A percentile compares a stretch with the other conserved stretches of the same genome.
These are phyloP conservation scores for Cheumatopsyche charites DNA, from an alignment of 1,140 invertebrate species.

Conservation along the genomic window DNA sequence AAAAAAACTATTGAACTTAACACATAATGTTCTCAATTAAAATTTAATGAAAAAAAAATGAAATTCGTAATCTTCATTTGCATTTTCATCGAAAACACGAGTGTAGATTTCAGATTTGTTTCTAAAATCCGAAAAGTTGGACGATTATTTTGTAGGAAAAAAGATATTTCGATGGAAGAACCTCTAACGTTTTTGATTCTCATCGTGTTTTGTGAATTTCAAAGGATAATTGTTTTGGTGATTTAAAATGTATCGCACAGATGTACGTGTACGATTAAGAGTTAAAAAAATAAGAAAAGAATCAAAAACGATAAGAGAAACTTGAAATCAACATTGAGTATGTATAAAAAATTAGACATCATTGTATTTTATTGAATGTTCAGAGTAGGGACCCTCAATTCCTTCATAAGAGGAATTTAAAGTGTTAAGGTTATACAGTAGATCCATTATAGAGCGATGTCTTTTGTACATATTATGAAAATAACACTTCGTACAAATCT, in stretches of 20 bases:
- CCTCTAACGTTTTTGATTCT: constrained; percentile 8
- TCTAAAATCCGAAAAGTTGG: too few relatives aligned
- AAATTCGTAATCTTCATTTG: too few relatives aligned
- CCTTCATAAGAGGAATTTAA: constrained; percentile 31
- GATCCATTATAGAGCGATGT: constrained; percentile 14
- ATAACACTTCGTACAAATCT: constrained; percentile 16
- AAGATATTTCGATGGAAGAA: neutral
- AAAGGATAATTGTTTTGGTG: neutral
- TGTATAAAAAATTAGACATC: constrained; percentile 20
- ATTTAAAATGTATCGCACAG: constrained; percentile 14
- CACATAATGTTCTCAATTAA: too few relatives aligned
- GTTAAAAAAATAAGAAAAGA: constrained; percentile 1
- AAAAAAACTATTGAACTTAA: too few relatives aligned
- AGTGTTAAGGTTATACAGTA: constrained; percentile 22
- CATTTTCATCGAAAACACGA: too few relatives aligned
- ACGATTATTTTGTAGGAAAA: neutral
- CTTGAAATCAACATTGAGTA: neutral
- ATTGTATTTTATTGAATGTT: constrained; percentile 30
- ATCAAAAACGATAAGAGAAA: constrained; percentile 17
- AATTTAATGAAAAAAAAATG: too few relatives aligned
- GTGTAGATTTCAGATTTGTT: too few relatives aligned
- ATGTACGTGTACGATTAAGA: constrained; percentile 6
- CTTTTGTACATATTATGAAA: constrained; percentile 14
- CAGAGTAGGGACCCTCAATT: constrained; percentile 34
- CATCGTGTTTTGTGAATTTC: too few relatives aligned